Evolutionary conservation across 2,888 invertebrate species (phyloP), one percentile per base, ranked within the genome.

Genomic region (Rhagonycha fulva): DNA sequence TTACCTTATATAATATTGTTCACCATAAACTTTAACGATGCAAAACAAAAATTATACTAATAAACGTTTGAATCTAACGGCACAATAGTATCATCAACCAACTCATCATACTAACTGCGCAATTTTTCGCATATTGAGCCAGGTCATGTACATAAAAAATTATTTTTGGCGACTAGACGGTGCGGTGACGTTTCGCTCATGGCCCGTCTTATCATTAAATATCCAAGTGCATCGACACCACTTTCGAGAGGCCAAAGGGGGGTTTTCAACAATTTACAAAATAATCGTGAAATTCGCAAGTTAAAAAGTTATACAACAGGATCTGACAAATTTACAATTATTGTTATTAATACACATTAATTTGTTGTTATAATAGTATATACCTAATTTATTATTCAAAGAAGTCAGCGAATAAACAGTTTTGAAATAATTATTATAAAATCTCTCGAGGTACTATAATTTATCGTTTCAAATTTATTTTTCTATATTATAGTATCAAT

Each of bases 101-200:
- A 62, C 68, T 68, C 71, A 71, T 74, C 76, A 30, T 26, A 62
- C 66, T 72, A 68, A 70, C 77, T 77, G 77, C 77, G 77, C 77
- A 77, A 77, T 77, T 77, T 77, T 77, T 77, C 75, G 68, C 62
- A 72, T 63, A 75, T 77, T 77, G 77, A 70, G 77, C 73, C 77
- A 77, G 77, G 77, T 77, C 77, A 62, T 72, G 77, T 70, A 77
- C 77, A 74, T 66, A 72, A 77, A 77, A 77, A 77, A 77, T 77
- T 77, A 77, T 77, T 77, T 77, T 77, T 63, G 77, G 77, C 74
- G 77, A 72, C 77, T 74, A 75, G 77, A 74, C 77, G 63, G 71
- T 24, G 62, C 70, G 19, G 30, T 77, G 77, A 77, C 77, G 77
- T 70, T 72, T 70, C 74, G 68, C 62, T 71, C 68, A 32, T 47